These are phyloP conservation scores for Lepidurus couesii DNA, from an alignment of 1,140 invertebrate genomes.

Conservation along the genomic window DNA sequence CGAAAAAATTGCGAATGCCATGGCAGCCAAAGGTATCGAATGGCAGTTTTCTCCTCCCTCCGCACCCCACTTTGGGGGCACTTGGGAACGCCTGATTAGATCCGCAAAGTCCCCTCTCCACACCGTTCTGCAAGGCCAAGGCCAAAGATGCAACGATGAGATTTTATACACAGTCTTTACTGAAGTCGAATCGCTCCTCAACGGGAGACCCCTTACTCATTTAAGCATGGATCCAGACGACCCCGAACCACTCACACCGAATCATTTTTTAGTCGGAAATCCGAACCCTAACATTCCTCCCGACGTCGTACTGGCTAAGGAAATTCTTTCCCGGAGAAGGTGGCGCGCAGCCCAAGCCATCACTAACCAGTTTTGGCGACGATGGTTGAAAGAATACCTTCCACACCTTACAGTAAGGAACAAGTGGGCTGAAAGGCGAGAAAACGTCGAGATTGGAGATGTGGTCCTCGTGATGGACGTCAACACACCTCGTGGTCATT, in stretches of 20 bases:
- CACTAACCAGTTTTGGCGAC: slow-evolving; percentile 35
- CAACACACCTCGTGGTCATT: slow-evolving; percentile 29
- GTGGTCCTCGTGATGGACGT: slow-evolving; percentile 32
- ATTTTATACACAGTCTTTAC: slow-evolving; percentile 7
- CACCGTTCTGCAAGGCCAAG: slow-evolving; percentile 35
- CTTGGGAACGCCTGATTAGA: slow-evolving; percentile 35
- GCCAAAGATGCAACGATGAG: slow-evolving; percentile 22
- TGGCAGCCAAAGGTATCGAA: slow-evolving; percentile 38
- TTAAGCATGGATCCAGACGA: slow-evolving; percentile 32
- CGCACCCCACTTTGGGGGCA: slow-evolving; percentile 46
- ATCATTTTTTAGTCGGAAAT: slow-evolving; percentile 35
- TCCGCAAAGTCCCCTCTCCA: slow-evolving; percentile 41
- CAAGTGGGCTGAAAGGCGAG: slow-evolving; percentile 27
- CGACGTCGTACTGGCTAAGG: slow-evolving; percentile 19
- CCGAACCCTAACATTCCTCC: slow-evolving; percentile 2
- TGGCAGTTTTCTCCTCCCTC: slow-evolving; percentile 47
- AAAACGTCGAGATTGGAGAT: slow-evolving; percentile 27
- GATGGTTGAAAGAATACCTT: slow-evolving; percentile 34
- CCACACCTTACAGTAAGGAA: slow-evolving; percentile 26
- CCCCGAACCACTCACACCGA: slow-evolving; percentile 34
- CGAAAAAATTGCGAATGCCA: not conserved
- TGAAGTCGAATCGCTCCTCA: slow-evolving; percentile 38
- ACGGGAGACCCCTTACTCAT: slow-evolving; percentile 36
- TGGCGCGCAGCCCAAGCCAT: slow-evolving; percentile 30
- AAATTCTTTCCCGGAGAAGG: slow-evolving; percentile 22